A percentile compares a stretch with the other conserved stretches of the same genome.
Conservation (phyloP, 2,888 invertebrate genomes). For the Lasius platythorax region DNA sequence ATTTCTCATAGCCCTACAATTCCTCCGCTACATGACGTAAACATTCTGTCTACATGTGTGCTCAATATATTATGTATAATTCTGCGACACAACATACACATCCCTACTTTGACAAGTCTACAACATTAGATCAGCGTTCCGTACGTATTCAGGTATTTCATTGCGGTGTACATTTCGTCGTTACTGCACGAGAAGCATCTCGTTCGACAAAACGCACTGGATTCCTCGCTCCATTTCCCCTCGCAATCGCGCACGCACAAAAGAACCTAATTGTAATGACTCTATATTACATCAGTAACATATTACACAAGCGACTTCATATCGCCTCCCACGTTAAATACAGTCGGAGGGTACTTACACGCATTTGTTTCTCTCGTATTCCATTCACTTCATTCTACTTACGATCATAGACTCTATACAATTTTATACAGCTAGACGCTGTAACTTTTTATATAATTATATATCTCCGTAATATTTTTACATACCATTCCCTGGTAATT, state of each 20-base stretch:
- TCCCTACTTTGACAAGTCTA: slow-evolving; percentile 70
- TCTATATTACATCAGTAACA: slow-evolving; percentile 83
- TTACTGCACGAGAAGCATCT: slow-evolving; percentile 52
- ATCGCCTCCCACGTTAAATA: slow-evolving; percentile 36
- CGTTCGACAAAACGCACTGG: slow-evolving; percentile 53
- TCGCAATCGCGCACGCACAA: slow-evolving; percentile 73
- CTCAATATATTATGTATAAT: slow-evolving; percentile 70
- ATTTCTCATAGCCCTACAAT: slow-evolving; percentile 60
- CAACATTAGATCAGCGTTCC: slow-evolving; percentile 59
- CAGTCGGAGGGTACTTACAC: not conserved
- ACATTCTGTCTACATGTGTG: slow-evolving; percentile 58
- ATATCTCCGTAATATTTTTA: slow-evolving; percentile 66
- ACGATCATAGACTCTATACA: slow-evolving; percentile 80
- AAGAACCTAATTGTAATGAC: slow-evolving; percentile 77
- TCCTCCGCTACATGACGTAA: slow-evolving; percentile 56
- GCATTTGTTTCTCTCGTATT: slow-evolving; percentile 7
- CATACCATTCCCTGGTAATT: slow-evolving; percentile 48
- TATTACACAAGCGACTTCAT: slow-evolving; percentile 69
- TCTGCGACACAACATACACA: slow-evolving; percentile 70
- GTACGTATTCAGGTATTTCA: slow-evolving; percentile 58
- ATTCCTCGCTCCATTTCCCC: slow-evolving; percentile 40
- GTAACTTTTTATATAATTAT: slow-evolving; percentile 65
- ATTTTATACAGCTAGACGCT: slow-evolving; percentile 77
- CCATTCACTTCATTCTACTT: slow-evolving; percentile 71
- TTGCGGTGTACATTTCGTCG: slow-evolving; percentile 50